A percentile compares a stretch with the other conserved stretches of the same genome.
These are phyloP conservation scores for Zophobas morio DNA, from an alignment of 1,140 invertebrate genomes.

Conservation along the genomic window DNA sequence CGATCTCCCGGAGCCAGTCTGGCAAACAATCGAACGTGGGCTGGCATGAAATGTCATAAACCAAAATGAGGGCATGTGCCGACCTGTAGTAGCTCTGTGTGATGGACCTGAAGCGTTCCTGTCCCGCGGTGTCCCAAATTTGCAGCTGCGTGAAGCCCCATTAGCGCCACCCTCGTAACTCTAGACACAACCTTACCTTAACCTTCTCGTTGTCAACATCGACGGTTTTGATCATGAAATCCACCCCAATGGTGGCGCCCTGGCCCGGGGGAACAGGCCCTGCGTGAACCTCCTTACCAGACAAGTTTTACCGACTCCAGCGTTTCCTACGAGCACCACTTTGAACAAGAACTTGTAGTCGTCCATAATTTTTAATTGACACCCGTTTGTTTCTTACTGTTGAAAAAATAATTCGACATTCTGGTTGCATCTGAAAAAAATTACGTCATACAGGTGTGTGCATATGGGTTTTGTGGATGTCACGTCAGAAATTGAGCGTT, in stretches of 20 bases:
- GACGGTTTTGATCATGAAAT: slow-evolving; percentile 99
- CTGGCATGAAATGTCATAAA: slow-evolving; percentile 98
- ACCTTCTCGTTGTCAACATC: slow-evolving; percentile 99
- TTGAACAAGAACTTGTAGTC: slow-evolving; percentile 99
- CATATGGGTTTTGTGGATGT: slow-evolving; percentile 17
- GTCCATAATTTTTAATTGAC: slow-evolving; percentile 79
- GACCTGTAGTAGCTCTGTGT: slow-evolving; percentile 98
- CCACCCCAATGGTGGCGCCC: slow-evolving; percentile 98
- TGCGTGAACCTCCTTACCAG: slow-evolving; percentile 92
- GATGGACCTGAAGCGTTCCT: slow-evolving; percentile 97
- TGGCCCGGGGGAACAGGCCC: slow-evolving; percentile 95
- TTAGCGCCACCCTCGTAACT: background rate
- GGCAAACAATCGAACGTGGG: slow-evolving; percentile 97
- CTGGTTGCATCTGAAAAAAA: slow-evolving; percentile 47
- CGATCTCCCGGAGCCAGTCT: slow-evolving; percentile 96
- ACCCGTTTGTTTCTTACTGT: slow-evolving; percentile 8
- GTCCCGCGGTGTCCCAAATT: slow-evolving; percentile 98
- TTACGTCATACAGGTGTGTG: slow-evolving; percentile 54
- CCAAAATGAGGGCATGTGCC: slow-evolving; percentile 96
- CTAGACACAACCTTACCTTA: slow-evolving; percentile 79
- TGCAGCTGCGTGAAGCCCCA: slow-evolving; percentile 80
- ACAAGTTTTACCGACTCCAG: slow-evolving; percentile 95
- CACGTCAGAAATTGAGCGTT: slow-evolving; percentile 10
- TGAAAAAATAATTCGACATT: slow-evolving; percentile 46
- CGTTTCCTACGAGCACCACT: slow-evolving; percentile 96